A percentile compares a stretch with the other conserved stretches of the same genome.
Conservation (phyloP, 2,113 vertebrate genomes). For the Antechinus stuartii region DNA sequence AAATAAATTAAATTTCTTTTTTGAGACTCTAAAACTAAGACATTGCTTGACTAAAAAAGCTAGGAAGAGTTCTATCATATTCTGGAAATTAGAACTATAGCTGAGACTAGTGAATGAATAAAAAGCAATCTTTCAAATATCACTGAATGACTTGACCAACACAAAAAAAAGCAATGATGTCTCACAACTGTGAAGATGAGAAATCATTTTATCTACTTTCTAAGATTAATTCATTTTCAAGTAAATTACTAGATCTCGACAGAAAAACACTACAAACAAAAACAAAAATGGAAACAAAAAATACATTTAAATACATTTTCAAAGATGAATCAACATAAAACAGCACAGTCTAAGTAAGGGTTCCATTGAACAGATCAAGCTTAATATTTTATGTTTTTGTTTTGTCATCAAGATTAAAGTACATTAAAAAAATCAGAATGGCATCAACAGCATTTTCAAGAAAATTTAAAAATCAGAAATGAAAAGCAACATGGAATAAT, state of each 20-base stretch:
- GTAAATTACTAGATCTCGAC: slow-evolving; percentile 21
- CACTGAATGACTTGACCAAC: neutral
- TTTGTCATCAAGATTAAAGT: slow-evolving; percentile 33
- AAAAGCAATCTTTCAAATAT: neutral
- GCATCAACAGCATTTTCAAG: neutral
- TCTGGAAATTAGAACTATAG: neutral
- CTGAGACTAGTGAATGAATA: neutral
- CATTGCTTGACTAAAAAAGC: neutral
- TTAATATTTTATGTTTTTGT: neutral
- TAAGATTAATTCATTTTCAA: slow-evolving; percentile 16
- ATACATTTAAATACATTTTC: neutral
- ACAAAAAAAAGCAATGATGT: neutral
- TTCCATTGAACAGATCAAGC: neutral
- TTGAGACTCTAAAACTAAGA: slow-evolving; percentile 5
- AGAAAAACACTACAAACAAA: neutral
- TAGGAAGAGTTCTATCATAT: neutral
- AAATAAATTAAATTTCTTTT: slow-evolving; percentile 1
- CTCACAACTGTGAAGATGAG: neutral
- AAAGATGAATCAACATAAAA: slow-evolving; percentile 19
- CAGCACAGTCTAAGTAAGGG: neutral
- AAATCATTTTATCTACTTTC: slow-evolving; percentile 20
- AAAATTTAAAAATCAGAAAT: neutral
- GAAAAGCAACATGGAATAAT: neutral
- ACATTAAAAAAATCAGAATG: slow-evolving; percentile 1
- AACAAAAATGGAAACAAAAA: slow-evolving; percentile 26